A percentile compares a stretch with the other conserved stretches of the same genome.
Evolutionary conservation across 2,113 vertebrate genomes (phyloP).

Genomic region (Poecilia latipinna): DNA sequence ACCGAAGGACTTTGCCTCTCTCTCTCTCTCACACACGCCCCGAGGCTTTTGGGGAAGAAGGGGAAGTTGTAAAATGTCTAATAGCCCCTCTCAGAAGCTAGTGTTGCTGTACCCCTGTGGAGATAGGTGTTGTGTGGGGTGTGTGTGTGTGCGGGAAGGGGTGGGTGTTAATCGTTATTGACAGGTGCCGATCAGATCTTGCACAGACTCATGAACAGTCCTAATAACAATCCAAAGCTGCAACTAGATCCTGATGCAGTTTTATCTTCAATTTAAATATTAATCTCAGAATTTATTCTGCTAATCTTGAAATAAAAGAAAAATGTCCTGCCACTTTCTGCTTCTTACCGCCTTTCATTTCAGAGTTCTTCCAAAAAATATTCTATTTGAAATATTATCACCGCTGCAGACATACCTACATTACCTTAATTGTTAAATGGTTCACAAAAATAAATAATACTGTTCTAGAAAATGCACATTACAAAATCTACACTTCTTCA

Average conservation of each 20-base stretch:
- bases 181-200: constrained; percentile 62
- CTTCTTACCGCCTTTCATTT: no score
- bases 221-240: background rate
- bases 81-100: constrained; percentile 66
- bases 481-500: no score
- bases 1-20: constrained; percentile 56
- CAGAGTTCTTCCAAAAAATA: no score
- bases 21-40: constrained; percentile 35
- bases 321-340: background rate
- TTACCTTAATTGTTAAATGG: no score
- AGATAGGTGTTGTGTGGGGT: background rate
- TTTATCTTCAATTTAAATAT: background rate
- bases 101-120: constrained; percentile 43
- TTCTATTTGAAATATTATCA: no score
- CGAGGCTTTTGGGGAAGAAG: constrained; percentile 48
- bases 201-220: constrained; percentile 18
- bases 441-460: no score
- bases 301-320: background rate
- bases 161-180: constrained; percentile 12
- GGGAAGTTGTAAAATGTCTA: constrained; percentile 77
- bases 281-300: background rate
- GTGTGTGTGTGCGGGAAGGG: background rate
- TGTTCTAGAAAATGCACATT: no score
- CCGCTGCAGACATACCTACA: no score
- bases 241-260: background rate